Evolutionary conservation across 1,140 invertebrate genomes (phyloP).

Genomic region (Euura saliciscinereae): DNA sequence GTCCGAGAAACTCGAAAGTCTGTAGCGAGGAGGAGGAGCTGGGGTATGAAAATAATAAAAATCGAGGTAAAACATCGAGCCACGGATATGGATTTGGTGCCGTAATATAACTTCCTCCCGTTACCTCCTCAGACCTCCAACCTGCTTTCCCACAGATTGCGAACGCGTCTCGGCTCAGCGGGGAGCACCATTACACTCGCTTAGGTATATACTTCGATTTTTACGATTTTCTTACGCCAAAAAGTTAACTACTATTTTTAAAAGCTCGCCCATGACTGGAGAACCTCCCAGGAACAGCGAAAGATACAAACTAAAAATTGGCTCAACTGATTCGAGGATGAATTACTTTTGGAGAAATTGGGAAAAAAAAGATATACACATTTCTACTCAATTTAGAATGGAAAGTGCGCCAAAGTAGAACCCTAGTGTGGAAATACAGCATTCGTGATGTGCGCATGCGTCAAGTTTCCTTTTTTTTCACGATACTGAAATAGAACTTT

Average conservation of each 20-base stretch:
- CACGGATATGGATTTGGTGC: not conserved
- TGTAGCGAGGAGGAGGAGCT: not conserved
- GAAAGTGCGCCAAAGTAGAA: no score
- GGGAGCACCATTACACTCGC: slow-evolving; percentile 41
- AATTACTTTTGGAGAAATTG: no score
- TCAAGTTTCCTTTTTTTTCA: no score
- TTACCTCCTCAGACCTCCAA: not conserved
- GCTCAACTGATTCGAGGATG: not conserved
- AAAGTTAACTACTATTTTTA: slow-evolving; percentile 11
- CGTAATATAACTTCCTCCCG: not conserved
- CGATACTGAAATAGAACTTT: no score
- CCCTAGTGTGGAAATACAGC: no score
- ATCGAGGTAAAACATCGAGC: not conserved
- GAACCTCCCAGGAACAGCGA: not conserved
- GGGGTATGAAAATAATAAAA: not conserved
- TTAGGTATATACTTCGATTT: slow-evolving; percentile 31
- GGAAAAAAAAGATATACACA: no score
- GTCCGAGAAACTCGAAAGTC: slow-evolving; percentile 1
- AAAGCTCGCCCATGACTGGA: not conserved
- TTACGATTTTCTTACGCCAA: slow-evolving; percentile 38
- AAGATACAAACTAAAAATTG: not conserved
- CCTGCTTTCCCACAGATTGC: slow-evolving; percentile 37
- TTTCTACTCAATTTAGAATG: no score
- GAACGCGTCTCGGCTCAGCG: slow-evolving; percentile 31
- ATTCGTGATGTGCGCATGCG: no score